Base-by-base conservation (phyloP, 2,113 vertebrate genomes). In the Myotis lucifugus region DNA sequence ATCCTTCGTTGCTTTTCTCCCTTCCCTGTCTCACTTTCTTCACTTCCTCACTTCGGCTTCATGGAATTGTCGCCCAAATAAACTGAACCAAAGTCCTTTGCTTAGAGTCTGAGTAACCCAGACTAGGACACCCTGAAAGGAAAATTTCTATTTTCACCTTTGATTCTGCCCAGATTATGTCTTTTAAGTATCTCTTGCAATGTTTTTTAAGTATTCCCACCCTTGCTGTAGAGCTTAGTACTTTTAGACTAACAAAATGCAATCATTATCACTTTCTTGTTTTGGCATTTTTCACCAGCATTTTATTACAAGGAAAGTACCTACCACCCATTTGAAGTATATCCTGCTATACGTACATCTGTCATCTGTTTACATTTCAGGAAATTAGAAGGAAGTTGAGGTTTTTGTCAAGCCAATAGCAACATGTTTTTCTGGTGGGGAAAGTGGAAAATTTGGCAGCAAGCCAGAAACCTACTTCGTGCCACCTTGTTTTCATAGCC, bases 361-460 rank as follows among this genome's bases (percentile, higher is more conserved):
- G 67, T 54, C 78, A 21, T 48, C 59, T 88, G 48, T 86, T 93
- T 90, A 67, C 82, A 67, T 85, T 46, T 93, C 74, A 74, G 83
- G 86, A 93, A 82, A 34, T 72, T 8, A 87, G 74, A 74, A 93
- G 76, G 88, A 90, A 84, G 67, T 48, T 56, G 34, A 78, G n/a
- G 46, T 61, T 61, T 88, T 81, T 93, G 66, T 73, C 50, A 94
- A 81, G 54, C 76, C 85, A 90, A 2, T 34, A 84, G 40, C n/a
- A 54, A 70, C 27, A 1, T 5, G 56, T 59, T 52, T 79, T 83
- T 70, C 54, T 86, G 8, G 3, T n/a, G 27, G 64, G 13, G 70
- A 67, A 74, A 40, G 18, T 77, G 73, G 77, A 34, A 93, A 88
- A 48, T 27, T 3, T n/a, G 23, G 37, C 67, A 61, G 67, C 59